These are phyloP conservation scores for Scaptomyza flava DNA, from an alignment of 2,888 invertebrate genomes.

Conservation along the genomic window DNA sequence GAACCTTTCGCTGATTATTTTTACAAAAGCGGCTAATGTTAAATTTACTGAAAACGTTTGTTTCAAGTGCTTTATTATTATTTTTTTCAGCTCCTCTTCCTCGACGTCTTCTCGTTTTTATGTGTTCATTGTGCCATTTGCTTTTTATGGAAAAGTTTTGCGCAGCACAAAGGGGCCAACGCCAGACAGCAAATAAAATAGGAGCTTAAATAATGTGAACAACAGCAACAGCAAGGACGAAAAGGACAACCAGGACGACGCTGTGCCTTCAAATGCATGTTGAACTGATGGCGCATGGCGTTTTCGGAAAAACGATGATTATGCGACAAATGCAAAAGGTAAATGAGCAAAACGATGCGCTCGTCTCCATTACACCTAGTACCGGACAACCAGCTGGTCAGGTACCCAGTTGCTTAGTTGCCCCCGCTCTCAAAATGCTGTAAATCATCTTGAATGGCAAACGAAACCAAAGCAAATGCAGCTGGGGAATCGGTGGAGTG, in stretches of 20 bases:
- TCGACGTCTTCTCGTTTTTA: neutral
- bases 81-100: slow-evolving; percentile 18
- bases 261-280: slow-evolving; percentile 55
- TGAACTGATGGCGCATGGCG: slow-evolving; percentile 47
- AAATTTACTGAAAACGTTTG: slow-evolving; percentile 81
- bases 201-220: slow-evolving; percentile 32
- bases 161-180: slow-evolving; percentile 41
- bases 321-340: slow-evolving; percentile 67
- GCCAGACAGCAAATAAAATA: slow-evolving; percentile 53
- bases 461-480: slow-evolving; percentile 23
- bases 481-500: slow-evolving; percentile 1
- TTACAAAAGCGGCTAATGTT: slow-evolving; percentile 77
- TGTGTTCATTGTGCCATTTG: slow-evolving; percentile 55
- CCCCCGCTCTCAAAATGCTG: slow-evolving; percentile 43
- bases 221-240: neutral
- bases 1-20: slow-evolving; percentile 68
- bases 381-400: slow-evolving; percentile 25
- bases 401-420: neutral
- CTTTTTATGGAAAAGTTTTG: slow-evolving; percentile 54
- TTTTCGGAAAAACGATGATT: slow-evolving; percentile 56
- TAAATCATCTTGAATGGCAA: slow-evolving; percentile 72
- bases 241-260: neutral
- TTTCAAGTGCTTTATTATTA: slow-evolving; percentile 80
- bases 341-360: slow-evolving; percentile 60
- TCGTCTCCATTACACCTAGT: slow-evolving; percentile 10